A percentile compares a stretch with the other conserved stretches of the same genome.
Evolutionary conservation across 2,888 invertebrate species (phyloP).

Genomic region (Phaedon cochleariae): DNA sequence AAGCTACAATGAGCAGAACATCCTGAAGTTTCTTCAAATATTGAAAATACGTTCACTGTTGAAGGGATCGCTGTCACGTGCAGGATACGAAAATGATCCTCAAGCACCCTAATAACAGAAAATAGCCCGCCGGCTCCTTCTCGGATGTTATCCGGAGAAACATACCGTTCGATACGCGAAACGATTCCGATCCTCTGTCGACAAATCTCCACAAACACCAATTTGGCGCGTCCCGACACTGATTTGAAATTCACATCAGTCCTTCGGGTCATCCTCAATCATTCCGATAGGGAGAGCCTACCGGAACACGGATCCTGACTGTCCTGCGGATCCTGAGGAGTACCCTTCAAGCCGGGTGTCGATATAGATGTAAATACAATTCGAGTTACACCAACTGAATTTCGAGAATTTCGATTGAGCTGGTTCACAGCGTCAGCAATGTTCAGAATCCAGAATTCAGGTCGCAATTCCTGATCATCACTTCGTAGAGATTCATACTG

Average conservation of each 20-base stretch:
- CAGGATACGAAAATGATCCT: too few relatives aligned
- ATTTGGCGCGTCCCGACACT: background rate
- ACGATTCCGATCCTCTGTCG: background rate
- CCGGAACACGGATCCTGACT: background rate
- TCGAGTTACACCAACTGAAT: background rate
- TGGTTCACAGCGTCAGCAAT: background rate
- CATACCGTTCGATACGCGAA: background rate
- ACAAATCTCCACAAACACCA: background rate
- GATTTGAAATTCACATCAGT: constrained; percentile 2
- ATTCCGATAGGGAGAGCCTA: background rate
- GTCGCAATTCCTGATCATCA: too few relatives aligned
- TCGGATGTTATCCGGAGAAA: background rate
- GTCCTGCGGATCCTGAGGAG: background rate
- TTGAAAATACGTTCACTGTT: too few relatives aligned
- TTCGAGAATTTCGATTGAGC: too few relatives aligned
- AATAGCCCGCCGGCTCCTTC: background rate
- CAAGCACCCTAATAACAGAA: background rate
- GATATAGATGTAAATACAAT: background rate
- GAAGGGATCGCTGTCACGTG: too few relatives aligned
- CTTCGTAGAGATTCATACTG: too few relatives aligned
- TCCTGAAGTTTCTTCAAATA: too few relatives aligned
- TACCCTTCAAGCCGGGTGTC: background rate
- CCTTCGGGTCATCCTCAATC: background rate
- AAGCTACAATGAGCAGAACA: too few relatives aligned
- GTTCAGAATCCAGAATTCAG: background rate